Conservation (phyloP, 2,888 invertebrate genomes). For the Panzeria rudis region DNA sequence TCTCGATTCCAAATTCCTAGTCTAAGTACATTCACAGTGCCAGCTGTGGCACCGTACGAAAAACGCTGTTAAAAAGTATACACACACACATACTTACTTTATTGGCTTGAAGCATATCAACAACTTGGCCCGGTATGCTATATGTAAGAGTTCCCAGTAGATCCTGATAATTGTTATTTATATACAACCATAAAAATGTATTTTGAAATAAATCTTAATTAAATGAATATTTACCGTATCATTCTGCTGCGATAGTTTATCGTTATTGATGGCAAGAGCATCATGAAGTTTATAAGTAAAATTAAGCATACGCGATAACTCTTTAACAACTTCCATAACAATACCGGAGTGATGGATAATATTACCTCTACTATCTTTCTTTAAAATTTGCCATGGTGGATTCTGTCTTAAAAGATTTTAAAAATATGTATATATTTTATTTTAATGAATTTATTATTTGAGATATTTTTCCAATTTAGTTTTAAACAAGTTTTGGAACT, state of each 20-base stretch:
- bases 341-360: conserved; percentile 87
- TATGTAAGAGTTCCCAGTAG: conserved; percentile 80
- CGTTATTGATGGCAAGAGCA: conserved; percentile 68
- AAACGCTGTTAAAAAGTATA: neutral
- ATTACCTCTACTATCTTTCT: conserved; percentile 84
- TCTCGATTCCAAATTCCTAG: too few species aligned
- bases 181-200: neutral
- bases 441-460: too few species aligned
- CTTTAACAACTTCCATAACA: conserved; percentile 91
- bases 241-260: conserved; percentile 73
- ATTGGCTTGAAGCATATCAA: conserved; percentile 78
- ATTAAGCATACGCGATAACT: conserved; percentile 90
- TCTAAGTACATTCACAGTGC: too few species aligned
- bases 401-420: conserved; percentile 85
- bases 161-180: conserved; percentile 72
- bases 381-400: conserved; percentile 93
- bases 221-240: conserved; percentile 76
- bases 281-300: conserved; percentile 86
- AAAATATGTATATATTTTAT: too few species aligned
- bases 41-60: too few species aligned
- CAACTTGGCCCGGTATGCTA: conserved; percentile 78
- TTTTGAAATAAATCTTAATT: neutral
- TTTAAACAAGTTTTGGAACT: too few species aligned
- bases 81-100: conserved; percentile 72
- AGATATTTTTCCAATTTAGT: too few species aligned